Percentiles rank a stretch among this genome's conserved stretches.
Conservation (phyloP, 2,888 invertebrate genomes). For the Chaitophorus viminalis region DNA sequence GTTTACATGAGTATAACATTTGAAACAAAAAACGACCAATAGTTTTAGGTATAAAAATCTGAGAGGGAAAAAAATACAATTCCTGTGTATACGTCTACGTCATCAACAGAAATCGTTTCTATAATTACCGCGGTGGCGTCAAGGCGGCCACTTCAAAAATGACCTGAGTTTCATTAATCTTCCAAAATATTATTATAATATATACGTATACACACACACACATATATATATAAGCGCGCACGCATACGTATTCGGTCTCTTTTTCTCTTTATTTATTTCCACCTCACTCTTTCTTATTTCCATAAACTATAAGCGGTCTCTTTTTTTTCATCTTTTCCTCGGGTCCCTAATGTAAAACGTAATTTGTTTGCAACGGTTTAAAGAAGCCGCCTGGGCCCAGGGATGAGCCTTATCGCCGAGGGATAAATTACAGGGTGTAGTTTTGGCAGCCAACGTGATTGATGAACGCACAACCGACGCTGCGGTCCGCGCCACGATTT, state of each 20-base stretch:
- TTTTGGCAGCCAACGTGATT: slow-evolving; percentile 59
- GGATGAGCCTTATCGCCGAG: slow-evolving; percentile 55
- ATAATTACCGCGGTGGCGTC: slow-evolving; percentile 60
- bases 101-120: slow-evolving; percentile 58
- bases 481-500: slow-evolving; percentile 7
- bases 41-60: slow-evolving; percentile 28
- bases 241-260: slow-evolving; percentile 3
- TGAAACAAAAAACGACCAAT: neutral
- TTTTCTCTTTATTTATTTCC: slow-evolving; percentile 15
- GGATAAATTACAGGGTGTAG: slow-evolving; percentile 61
- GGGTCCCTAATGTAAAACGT: slow-evolving; percentile 60
- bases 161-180: slow-evolving; percentile 60
- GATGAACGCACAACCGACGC: slow-evolving; percentile 16
- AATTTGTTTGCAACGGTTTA: slow-evolving; percentile 60
- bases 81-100: slow-evolving; percentile 31
- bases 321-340: slow-evolving; percentile 20
- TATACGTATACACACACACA: neutral
- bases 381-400: slow-evolving; percentile 48
- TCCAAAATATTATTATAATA: slow-evolving; percentile 60
- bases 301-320: slow-evolving; percentile 59
- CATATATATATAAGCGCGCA: no score
- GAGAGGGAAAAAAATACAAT: slow-evolving; percentile 17
- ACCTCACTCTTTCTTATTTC: slow-evolving; percentile 44
- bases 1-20: neutral
- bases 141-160: slow-evolving; percentile 61